A percentile compares a stretch with the other conserved stretches of the same genome.
Conservation (phyloP, 1,140 invertebrate species). For the Onthophagus taurus region DNA sequence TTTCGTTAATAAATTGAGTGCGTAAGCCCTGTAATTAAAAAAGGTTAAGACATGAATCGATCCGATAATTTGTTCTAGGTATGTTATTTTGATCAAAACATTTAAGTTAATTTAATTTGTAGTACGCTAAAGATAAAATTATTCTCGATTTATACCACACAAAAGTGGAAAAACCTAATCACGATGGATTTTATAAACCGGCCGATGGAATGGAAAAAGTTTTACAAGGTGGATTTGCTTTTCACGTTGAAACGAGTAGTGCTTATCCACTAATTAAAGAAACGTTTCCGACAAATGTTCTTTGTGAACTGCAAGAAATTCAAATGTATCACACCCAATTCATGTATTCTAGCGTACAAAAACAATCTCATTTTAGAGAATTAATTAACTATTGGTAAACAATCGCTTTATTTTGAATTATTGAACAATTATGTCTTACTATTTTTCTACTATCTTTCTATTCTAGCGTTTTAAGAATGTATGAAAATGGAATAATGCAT, state of each 20-base stretch:
- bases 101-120: no score
- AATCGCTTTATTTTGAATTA: conserved; percentile 4
- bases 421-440: background rate
- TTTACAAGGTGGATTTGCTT: conserved; percentile 19
- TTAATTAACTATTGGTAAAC: conserved; percentile 18
- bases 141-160: conserved; percentile 10
- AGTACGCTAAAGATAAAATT: conserved; percentile 15
- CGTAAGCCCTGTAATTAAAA: no score
- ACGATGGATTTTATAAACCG: background rate
- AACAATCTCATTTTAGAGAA: conserved; percentile 1
- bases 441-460: background rate
- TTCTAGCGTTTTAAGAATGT: background rate
- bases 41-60: no score
- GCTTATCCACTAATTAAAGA: conserved; percentile 22
- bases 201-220: conserved; percentile 19
- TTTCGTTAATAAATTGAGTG: no score
- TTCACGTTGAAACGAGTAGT: conserved; percentile 20
- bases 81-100: no score
- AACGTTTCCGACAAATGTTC: conserved; percentile 15
- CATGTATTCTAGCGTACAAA: background rate
- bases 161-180: conserved; percentile 13
- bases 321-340: conserved; percentile 7
- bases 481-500: conserved; percentile 14
- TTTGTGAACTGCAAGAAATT: conserved; percentile 23
- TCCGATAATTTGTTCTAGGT: no score